These are phyloP conservation scores for Dolichotis patagonum DNA, from an alignment of 2,113 vertebrate genomes.

Conservation along the genomic window DNA sequence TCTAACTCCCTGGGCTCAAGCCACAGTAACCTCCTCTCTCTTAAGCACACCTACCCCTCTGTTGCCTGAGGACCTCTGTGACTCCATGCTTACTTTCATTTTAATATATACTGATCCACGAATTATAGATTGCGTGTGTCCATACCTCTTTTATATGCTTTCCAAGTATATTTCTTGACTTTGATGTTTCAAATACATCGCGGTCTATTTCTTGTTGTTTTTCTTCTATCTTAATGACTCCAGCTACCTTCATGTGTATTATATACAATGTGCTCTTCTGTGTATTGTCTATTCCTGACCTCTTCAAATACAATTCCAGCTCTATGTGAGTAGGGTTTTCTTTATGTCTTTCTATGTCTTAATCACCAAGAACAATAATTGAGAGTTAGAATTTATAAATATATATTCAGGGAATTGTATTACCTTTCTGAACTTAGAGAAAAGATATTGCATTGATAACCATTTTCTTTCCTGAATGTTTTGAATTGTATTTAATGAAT, in stretches of 20 bases:
- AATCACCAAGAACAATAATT: neutral
- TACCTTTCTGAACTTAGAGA: neutral
- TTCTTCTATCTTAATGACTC: neutral
- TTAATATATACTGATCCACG: neutral
- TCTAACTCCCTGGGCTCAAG: neutral
- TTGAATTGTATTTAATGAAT: neutral
- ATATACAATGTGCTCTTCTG: neutral
- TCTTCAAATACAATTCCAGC: neutral
- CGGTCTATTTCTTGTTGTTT: neutral
- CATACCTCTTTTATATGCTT: neutral
- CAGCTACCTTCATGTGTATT: neutral
- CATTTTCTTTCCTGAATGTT: neutral
- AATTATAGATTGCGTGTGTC: neutral
- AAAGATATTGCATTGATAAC: neutral
- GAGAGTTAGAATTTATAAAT: neutral
- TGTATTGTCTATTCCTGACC: neutral
- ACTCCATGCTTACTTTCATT: neutral
- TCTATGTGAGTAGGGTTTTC: neutral
- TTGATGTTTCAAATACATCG: neutral
- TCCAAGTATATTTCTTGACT: neutral
- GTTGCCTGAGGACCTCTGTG: neutral
- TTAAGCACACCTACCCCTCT: neutral
- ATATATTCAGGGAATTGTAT: neutral
- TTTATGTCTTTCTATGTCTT: neutral
- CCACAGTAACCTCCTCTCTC: neutral